phyloP scores from a whole-genome alignment of 2,797 vertebrate species.

The Basileuterus tristriatus region DNA sequence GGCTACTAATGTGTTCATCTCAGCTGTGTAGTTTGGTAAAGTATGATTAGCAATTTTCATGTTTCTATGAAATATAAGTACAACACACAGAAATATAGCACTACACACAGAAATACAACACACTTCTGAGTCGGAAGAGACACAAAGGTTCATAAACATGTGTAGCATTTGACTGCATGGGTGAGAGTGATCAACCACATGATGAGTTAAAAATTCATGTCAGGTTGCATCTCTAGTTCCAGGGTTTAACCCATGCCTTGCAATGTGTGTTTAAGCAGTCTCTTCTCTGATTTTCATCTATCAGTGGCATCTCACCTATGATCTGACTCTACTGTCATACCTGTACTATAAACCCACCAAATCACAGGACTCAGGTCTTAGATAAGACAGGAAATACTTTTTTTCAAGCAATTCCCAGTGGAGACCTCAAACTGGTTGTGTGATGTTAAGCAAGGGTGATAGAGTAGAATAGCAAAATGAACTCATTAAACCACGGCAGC shows the following conservation, averaged over 20 bases:
- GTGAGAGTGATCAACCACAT: rapidly evolving
- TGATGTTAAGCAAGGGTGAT: not conserved
- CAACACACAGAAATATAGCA: not conserved
- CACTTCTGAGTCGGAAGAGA: not conserved
- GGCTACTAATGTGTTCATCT: not conserved
- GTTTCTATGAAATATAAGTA: not conserved
- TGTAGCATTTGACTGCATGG: not conserved
- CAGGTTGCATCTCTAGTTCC: not conserved
- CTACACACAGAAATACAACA: not conserved
- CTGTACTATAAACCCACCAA: not conserved
- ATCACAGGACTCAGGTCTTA: not conserved
- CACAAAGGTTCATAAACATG: not conserved
- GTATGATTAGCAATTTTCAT: not conserved
- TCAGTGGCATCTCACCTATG: not conserved
- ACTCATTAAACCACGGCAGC: not conserved
- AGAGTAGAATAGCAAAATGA: not conserved
- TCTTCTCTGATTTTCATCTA: not conserved
- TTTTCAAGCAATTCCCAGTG: not conserved
- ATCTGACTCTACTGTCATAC: not conserved
- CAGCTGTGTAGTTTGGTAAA: not conserved
- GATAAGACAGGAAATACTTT: not conserved
- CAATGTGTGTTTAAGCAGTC: not conserved
- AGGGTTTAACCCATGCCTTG: not conserved
- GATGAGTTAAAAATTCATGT: not conserved
- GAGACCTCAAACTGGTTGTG: not conserved